Evolutionary conservation across 2,113 vertebrate genomes (phyloP), one percentile per base, ranked within the genome.

Genomic region (Vicugna pacos): DNA sequence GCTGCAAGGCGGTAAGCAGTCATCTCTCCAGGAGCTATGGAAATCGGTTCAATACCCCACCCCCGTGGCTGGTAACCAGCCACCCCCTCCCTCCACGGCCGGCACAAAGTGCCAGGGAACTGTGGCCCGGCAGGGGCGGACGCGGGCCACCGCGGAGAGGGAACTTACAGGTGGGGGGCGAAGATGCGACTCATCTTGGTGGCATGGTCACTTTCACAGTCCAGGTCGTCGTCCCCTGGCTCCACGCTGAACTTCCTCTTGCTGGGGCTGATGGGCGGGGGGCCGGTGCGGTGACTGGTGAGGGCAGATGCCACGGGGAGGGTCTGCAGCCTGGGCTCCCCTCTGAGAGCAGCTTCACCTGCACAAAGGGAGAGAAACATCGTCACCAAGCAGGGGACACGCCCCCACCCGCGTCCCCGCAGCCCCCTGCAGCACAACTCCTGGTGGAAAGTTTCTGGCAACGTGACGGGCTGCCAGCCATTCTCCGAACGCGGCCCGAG

Each of bases 171-270:
- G 96, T 99, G 99, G 2, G 99, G 98, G 67, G 96, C 99, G 97
- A 99, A 99, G 98, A 99, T 98, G 32, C 99, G 99, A 98, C 99
- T 99, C 99, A 99, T 99, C 99, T 99, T 99, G 83, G 99, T 98
- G 97, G 99, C 98, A 0, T 99, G 99, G 95, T 99, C 99, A 0
- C 98, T 99, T 97, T 99, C 99, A 98, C 99, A 99, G 98, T 99
- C 99, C 86, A 99, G 98, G 98, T 99, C 99, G 8, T 99, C 99
- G 8, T 99, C 99, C 32, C 98, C 99, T 58, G 99, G 99, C 97
- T 99, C 99, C 97, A 99, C 98, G 91, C 99, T 99, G 98, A 99
- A 98, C 98, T 99, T 99, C 98, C 99, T 99, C 99, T 99, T 99
- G 98, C 98, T 99, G 97, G 99, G 99, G 98, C 99, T 99, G 98